Evolutionary conservation across 2,888 invertebrate species (phyloP).

Genomic region (Trachelus troglodyta): DNA sequence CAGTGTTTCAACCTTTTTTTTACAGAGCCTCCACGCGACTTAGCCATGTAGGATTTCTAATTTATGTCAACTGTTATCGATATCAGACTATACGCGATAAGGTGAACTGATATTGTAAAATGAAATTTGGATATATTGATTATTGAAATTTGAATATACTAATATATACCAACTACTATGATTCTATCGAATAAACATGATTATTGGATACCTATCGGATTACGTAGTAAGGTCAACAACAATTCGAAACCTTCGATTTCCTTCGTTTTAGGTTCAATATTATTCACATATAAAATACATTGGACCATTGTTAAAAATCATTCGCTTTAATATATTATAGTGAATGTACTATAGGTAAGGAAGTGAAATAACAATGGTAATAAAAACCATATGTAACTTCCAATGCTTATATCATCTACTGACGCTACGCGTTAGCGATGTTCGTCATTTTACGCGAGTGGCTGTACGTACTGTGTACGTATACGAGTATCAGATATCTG

Average conservation of each 20-base stretch:
- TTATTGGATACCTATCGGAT: not conserved
- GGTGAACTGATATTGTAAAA: not conserved
- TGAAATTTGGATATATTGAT: not conserved
- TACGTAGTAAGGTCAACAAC: not conserved
- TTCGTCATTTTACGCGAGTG: not conserved
- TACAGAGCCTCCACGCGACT: too few relatives aligned
- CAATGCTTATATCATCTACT: not conserved
- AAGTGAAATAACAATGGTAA: not conserved
- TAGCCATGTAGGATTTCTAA: not conserved
- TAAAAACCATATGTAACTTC: not conserved
- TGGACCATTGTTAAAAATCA: too few relatives aligned
- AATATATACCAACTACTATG: not conserved
- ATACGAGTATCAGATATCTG: not conserved
- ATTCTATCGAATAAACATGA: not conserved
- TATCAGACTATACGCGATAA: not conserved
- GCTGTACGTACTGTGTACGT: not conserved
- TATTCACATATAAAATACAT: too few relatives aligned
- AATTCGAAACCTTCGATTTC: too few relatives aligned
- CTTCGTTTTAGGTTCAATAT: too few relatives aligned
- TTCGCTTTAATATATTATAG: not conserved
- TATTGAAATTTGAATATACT: not conserved
- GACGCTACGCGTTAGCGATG: not conserved
- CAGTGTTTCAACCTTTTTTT: not conserved
- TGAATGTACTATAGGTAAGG: not conserved
- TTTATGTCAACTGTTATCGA: not conserved